phyloP scores from a whole-genome alignment of 2,888 invertebrate genomes.

The Acrobasis consociella region DNA sequence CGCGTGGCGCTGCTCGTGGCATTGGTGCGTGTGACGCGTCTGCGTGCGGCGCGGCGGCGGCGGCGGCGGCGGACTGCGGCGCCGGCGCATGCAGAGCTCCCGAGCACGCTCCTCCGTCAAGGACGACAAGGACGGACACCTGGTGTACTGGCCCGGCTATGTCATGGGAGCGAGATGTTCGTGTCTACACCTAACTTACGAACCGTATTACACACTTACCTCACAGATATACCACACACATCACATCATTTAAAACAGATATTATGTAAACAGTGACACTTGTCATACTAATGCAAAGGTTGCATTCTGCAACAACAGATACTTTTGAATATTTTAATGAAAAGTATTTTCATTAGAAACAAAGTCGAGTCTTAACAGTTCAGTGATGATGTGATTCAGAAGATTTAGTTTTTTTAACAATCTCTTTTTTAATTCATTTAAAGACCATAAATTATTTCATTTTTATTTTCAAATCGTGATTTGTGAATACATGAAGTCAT shows the following conservation, averaged over 20 bases:
- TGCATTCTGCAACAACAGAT: slow-evolving; percentile 31
- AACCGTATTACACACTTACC: slow-evolving; percentile 47
- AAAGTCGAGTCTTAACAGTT: slow-evolving; percentile 46
- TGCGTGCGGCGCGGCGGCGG: slow-evolving; percentile 36
- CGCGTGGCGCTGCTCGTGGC: slow-evolving; percentile 78
- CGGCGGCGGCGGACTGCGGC: slow-evolving; percentile 47
- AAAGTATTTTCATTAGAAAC: slow-evolving; percentile 36
- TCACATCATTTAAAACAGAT: slow-evolving; percentile 31
- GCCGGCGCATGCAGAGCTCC: slow-evolving; percentile 86
- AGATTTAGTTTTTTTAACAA: slow-evolving; percentile 43
- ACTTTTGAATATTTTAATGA: slow-evolving; percentile 32
- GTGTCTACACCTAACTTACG: slow-evolving; percentile 87
- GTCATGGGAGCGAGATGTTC: slow-evolving; percentile 99
- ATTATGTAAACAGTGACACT: slow-evolving; percentile 16
- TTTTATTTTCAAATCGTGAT: slow-evolving; percentile 30
- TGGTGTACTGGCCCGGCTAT: slow-evolving; percentile 99
- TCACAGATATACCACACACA: slow-evolving; percentile 36
- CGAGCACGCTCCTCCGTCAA: slow-evolving; percentile 95
- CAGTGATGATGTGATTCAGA: slow-evolving; percentile 52
- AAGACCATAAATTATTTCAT: slow-evolving; percentile 40
- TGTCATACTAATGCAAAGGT: slow-evolving; percentile 32
- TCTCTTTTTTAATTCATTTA: slow-evolving; percentile 44
- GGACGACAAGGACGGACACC: slow-evolving; percentile 99
- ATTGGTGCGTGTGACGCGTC: slow-evolving; percentile 46
- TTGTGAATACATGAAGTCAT: slow-evolving; percentile 49